Evolutionary conservation across 2,113 vertebrate species (phyloP).

Genomic region (Rhynchomys soricoides): DNA sequence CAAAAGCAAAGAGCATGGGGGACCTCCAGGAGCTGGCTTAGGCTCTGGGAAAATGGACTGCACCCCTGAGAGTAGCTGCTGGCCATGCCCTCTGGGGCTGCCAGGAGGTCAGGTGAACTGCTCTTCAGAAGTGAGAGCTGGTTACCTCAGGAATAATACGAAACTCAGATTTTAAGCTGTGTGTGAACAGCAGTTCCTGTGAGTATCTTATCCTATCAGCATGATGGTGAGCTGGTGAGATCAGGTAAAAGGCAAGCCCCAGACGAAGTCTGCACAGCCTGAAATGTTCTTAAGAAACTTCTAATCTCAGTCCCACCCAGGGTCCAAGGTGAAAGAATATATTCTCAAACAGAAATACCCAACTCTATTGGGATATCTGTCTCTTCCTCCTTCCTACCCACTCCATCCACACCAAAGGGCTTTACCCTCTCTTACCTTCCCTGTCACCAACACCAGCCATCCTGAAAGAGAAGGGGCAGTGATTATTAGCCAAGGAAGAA

Average conservation of each 20-base stretch:
- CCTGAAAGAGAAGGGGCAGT: slow-evolving; percentile 61
- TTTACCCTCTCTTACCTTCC: slow-evolving; percentile 69
- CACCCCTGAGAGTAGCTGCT: neutral
- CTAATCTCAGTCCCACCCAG: neutral
- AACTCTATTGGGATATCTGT: neutral
- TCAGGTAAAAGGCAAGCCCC: neutral
- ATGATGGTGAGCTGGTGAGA: neutral
- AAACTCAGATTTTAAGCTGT: too few relatives aligned
- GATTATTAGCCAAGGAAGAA: neutral
- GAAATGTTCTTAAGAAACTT: neutral
- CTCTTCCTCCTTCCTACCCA: neutral
- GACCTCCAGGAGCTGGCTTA: neutral
- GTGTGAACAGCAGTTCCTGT: rapidly evolving
- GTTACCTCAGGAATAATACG: rapidly evolving
- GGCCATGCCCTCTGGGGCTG: neutral
- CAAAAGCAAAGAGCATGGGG: neutral
- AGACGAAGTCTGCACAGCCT: neutral
- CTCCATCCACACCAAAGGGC: neutral
- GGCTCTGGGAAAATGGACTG: neutral
- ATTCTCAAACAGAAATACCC: neutral
- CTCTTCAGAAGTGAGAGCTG: neutral
- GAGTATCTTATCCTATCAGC: neutral
- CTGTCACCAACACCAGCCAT: slow-evolving; percentile 60
- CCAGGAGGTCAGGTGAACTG: neutral
- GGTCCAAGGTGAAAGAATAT: neutral